Conservation (phyloP, 2,888 invertebrate species). For the Tetranychus truncatus region DNA sequence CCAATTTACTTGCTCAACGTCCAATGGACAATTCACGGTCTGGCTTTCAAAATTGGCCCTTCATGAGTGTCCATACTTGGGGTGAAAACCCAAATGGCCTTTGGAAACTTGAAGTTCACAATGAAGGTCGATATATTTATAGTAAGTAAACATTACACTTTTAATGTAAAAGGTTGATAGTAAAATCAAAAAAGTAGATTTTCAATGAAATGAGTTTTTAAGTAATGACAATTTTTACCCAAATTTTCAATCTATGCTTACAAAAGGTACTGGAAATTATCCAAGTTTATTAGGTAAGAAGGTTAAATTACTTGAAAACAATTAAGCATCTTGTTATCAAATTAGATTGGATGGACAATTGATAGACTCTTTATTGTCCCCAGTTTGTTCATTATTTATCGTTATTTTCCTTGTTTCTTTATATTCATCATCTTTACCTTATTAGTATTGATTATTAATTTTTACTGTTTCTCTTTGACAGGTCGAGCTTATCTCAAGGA, state of each 20-base stretch:
- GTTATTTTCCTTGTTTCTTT: background rate
- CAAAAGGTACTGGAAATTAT: constrained; percentile 3
- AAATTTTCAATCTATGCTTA: background rate
- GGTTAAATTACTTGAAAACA: background rate
- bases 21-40: constrained; percentile 70
- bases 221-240: no score
- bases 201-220: no score
- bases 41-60: constrained; percentile 94
- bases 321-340: background rate
- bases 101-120: constrained; percentile 89
- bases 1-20: constrained; percentile 72
- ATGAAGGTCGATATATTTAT: constrained; percentile 61
- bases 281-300: constrained; percentile 14
- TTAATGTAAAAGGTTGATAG: background rate
- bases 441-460: background rate
- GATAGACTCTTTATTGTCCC: background rate
- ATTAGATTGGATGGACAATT: background rate
- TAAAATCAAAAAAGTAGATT: no score
- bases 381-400: background rate
- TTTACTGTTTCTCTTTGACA: constrained; percentile 30
- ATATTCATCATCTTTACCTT: constrained; percentile 1
- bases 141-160: constrained; percentile 43
- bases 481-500: constrained; percentile 73
- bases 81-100: constrained; percentile 81
- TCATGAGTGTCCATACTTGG: constrained; percentile 98